These are phyloP conservation scores for Tarsius wallacei DNA, from an alignment of 2,797 vertebrate species.

Conservation along the genomic window DNA sequence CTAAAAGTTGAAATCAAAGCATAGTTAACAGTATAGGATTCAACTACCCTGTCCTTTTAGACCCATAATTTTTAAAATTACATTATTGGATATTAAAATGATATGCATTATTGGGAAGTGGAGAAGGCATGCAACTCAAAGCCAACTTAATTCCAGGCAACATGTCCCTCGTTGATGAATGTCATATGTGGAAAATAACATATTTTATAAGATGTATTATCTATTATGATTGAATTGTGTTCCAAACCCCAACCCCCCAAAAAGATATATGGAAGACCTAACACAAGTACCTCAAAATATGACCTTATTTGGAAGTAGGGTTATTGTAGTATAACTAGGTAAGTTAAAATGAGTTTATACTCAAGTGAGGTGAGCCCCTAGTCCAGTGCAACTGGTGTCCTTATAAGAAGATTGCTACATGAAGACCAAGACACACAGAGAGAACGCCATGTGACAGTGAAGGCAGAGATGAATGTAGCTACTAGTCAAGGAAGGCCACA, in stretches of 20 bases:
- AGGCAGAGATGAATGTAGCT: background rate
- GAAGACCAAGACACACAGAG: background rate
- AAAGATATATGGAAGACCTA: background rate
- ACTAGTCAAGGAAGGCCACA: background rate
- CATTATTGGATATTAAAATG: background rate
- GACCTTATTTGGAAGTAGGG: background rate
- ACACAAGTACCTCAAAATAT: background rate
- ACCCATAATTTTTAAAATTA: conserved; percentile 32
- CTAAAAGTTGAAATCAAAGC: conserved; percentile 68
- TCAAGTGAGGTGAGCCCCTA: background rate
- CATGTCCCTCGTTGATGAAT: background rate
- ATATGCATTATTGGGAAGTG: background rate
- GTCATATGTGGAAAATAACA: background rate
- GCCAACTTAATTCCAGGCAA: background rate
- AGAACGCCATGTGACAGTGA: background rate
- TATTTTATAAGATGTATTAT: background rate
- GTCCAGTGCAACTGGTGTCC: background rate
- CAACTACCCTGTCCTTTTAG: background rate
- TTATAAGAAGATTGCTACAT: background rate
- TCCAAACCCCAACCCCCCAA: background rate
- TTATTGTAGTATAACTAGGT: background rate
- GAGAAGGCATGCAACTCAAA: background rate
- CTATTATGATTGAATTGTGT: background rate
- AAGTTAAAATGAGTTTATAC: background rate
- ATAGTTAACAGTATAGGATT: background rate